Base-by-base conservation (phyloP, 2,113 vertebrate species). In the Prunella fulvescens region DNA sequence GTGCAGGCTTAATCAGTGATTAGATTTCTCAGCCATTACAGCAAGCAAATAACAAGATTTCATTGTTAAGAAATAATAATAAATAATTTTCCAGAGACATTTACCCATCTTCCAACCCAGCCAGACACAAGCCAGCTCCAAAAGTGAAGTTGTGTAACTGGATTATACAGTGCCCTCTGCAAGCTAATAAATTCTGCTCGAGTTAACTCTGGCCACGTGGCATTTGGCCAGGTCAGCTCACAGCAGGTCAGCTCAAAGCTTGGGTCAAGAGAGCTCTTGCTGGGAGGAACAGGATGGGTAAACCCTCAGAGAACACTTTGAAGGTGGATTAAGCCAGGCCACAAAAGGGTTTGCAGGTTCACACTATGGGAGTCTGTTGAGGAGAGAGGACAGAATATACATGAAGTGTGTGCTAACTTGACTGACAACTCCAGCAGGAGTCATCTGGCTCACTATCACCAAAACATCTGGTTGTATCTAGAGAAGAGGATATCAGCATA, bases 341-440 rank as follows among this genome's bases (percentile, higher is more conserved):
- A 74, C 42, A 57, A 23, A 78, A 70, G 45, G 28, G 12, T 64
- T 96, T 65, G 64, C 25, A 58, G 58, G 3, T 31, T 88, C 82
- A 54, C 40, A 37, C 48, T 56, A 3, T 9, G 24, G 35, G 20
- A 79, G 6, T 4, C 48, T 85, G 9, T 2, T 85, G 58, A 65
- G 35, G 31, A 47, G 82, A 14, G 22, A 83, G 45, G 22, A 72
- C 57, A 69, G 40, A 57, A 81, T 28, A 51, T 10, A 79, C 19
- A 50, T 3, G 3, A 47, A 42, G 8, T 3, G 14, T n/a, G 22
- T 12, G 56, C 15, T 51, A 51, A 29, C 73, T 58, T 97, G 97
- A 58, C 86, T 50, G 94, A 94, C 18, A 61, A 73, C 5, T 98
- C 97, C 91, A 98, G 54, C 64, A 98, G 54, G 95, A 95, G 51